A percentile compares a stretch with the other conserved stretches of the same genome.
Evolutionary conservation across 2,113 vertebrate species (phyloP).

Genomic region (Perca fluviatilis): DNA sequence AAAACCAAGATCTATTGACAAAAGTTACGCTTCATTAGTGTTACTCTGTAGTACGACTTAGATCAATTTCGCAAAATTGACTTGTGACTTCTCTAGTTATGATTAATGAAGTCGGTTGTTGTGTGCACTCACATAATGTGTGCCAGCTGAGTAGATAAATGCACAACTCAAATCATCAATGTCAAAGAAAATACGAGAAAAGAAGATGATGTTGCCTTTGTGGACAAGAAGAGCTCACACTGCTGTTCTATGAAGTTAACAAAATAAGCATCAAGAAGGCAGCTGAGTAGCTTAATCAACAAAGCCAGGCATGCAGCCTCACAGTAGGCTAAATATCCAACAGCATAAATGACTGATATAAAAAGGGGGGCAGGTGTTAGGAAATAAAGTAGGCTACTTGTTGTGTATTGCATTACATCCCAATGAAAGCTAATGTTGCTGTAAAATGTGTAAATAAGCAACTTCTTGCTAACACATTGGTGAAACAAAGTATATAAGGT

Average conservation of each 20-base stretch:
- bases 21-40: slow-evolving; percentile 53
- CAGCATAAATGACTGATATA: not conserved
- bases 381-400: not conserved
- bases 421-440: too few relatives aligned
- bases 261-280: not conserved
- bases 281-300: not conserved
- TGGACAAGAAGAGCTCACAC: not conserved
- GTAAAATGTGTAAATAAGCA: too few relatives aligned
- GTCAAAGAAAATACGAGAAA: not conserved
- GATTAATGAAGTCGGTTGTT: slow-evolving; percentile 29
- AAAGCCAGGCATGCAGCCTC: not conserved
- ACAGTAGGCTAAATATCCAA: not conserved
- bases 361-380: not conserved
- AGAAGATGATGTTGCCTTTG: not conserved
- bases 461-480: too few relatives aligned
- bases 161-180: not conserved
- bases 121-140: slow-evolving; percentile 2
- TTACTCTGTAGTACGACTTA: slow-evolving; percentile 35
- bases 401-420: not conserved
- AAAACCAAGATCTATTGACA: slow-evolving; percentile 34
- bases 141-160: slow-evolving; percentile 2
- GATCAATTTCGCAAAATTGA: slow-evolving; percentile 58
- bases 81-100: slow-evolving; percentile 36
- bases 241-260: not conserved
- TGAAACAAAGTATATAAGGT: too few relatives aligned